A percentile compares a stretch with the other conserved stretches of the same genome.
These are phyloP conservation scores for Cyphomyrus discorhynchus DNA, from an alignment of 2,113 vertebrate species.

Conservation along the genomic window DNA sequence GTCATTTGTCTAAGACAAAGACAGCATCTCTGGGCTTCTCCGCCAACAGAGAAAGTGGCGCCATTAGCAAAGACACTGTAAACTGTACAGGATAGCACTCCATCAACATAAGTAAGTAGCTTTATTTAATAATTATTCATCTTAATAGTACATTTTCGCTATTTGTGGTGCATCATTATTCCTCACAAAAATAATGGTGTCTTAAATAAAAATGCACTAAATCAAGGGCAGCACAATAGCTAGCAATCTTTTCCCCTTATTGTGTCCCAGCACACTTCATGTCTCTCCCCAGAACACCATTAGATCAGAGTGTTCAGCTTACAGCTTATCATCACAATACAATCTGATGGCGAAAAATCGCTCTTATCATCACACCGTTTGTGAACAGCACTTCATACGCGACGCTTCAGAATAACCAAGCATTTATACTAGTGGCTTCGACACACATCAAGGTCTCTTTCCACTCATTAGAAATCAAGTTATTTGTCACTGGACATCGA, in stretches of 20 bases:
- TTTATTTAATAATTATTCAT: background rate
- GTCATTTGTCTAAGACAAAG: background rate
- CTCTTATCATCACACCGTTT: background rate
- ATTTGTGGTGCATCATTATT: constrained; percentile 8
- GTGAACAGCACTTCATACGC: background rate
- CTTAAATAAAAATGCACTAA: constrained; percentile 5
- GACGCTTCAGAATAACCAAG: background rate
- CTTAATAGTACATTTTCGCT: constrained; percentile 16
- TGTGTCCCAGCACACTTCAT: background rate
- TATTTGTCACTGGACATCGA: background rate
- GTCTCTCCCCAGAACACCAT: background rate
- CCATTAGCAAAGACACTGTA: background rate
- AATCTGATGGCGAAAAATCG: background rate
- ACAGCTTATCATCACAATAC: background rate
- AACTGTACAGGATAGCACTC: background rate
- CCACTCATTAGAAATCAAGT: background rate
- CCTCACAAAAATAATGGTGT: constrained; percentile 7
- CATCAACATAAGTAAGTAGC: background rate
- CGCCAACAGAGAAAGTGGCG: background rate
- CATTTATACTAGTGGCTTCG: background rate
- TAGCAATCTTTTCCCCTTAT: background rate
- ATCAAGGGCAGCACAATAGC: background rate
- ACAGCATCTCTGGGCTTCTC: background rate
- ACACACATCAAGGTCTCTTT: background rate
- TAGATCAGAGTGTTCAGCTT: background rate